Conservation (phyloP, 2,113 vertebrate species). For the Sus scrofa region T2T-Sscrofa CM000827.6:59151501-59152000, state of each 20-base stretch:
- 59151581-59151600: background rate
- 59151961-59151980: background rate
- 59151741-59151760: background rate
- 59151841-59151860: background rate
- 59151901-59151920: background rate
- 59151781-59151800: background rate
- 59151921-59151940: background rate
- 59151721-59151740: background rate
- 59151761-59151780: background rate
- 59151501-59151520: background rate
- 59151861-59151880: background rate
- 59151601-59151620: background rate
- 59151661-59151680: background rate
- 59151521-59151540: background rate
- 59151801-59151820: background rate
- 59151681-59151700: background rate
- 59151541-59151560: background rate
- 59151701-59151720: background rate
- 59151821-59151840: background rate
- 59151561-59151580: background rate
- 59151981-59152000: background rate
- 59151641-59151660: background rate
- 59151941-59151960: background rate
- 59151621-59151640: background rate
- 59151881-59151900: background rate